A percentile compares a stretch with the other conserved stretches of the same genome.
Conservation (phyloP, 2,888 invertebrate species). For the Eupithecia centaureata region DNA sequence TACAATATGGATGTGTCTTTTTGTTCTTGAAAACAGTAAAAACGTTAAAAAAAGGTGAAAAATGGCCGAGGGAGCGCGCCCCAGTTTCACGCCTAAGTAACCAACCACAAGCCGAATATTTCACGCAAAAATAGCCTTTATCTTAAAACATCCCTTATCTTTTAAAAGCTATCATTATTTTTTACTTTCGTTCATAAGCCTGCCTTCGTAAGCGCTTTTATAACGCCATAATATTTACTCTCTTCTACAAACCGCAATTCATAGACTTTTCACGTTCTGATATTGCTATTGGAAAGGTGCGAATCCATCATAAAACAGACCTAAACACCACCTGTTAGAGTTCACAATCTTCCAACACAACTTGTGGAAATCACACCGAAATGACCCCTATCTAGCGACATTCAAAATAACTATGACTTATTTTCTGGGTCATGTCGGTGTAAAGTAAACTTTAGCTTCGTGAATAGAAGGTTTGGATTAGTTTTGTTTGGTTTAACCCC, state of each 20-base stretch:
- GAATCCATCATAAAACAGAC: conserved; percentile 13
- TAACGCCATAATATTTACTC: conserved; percentile 35
- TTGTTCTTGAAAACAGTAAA: background rate
- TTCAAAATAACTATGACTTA: conserved; percentile 34
- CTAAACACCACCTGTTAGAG: conserved; percentile 17
- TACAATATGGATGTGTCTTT: conserved; percentile 6
- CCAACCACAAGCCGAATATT: conserved; percentile 24
- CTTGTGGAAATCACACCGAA: conserved; percentile 28
- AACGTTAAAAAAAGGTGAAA: conserved; percentile 14
- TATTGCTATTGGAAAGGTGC: conserved; percentile 23
- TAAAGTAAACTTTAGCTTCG: conserved; percentile 12
- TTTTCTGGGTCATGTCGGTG: conserved; percentile 11
- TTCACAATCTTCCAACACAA: conserved; percentile 14
- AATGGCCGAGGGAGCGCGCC: conserved; percentile 8
- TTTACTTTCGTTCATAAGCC: conserved; percentile 33
- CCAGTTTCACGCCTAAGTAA: conserved; percentile 28
- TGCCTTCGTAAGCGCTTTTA: conserved; percentile 25
- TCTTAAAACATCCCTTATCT: conserved; percentile 32
- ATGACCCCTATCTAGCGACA: conserved; percentile 30
- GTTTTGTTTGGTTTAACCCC: conserved; percentile 21
- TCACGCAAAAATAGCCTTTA: conserved; percentile 20
- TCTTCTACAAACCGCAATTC: conserved; percentile 36
- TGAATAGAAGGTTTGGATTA: conserved; percentile 25
- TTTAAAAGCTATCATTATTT: conserved; percentile 32
- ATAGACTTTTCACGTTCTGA: conserved; percentile 28